Conservation (phyloP, 1,140 invertebrate species). For the Teleopsis dalmanni region DNA sequence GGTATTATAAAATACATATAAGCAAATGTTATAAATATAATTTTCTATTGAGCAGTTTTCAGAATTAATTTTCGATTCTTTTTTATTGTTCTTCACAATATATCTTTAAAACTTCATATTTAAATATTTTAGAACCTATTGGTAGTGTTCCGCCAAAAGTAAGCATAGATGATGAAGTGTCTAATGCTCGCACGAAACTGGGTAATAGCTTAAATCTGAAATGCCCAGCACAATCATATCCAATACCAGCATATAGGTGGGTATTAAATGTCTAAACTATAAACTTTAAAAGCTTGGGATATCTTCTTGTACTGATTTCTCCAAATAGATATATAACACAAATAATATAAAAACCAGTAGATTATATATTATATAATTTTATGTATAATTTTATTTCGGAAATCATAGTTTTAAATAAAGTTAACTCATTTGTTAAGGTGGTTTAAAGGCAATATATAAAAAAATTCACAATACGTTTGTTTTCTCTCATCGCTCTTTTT, state of each 20-base stretch:
- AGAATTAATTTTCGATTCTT: too few relatives aligned
- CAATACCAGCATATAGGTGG: slow-evolving; percentile 56
- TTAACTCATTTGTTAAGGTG: too few relatives aligned
- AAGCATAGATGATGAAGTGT: slow-evolving; percentile 63
- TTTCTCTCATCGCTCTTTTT: too few relatives aligned
- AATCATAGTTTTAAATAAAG: too few relatives aligned
- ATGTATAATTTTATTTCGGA: not conserved
- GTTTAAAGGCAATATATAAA: too few relatives aligned
- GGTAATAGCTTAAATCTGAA: slow-evolving; percentile 49
- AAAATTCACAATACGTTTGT: too few relatives aligned
- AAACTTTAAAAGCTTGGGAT: not conserved
- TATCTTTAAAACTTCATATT: slow-evolving; percentile 9
- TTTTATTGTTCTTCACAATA: too few relatives aligned
- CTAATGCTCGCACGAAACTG: slow-evolving; percentile 48
- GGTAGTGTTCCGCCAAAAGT: slow-evolving; percentile 68
- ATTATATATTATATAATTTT: not conserved
- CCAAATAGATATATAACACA: not conserved
- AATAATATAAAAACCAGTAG: not conserved
- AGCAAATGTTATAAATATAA: too few relatives aligned
- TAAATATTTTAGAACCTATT: slow-evolving; percentile 58
- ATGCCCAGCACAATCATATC: slow-evolving; percentile 60
- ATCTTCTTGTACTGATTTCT: not conserved
- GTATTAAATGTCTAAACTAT: not conserved
- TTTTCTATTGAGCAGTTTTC: too few relatives aligned
- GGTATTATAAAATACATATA: too few relatives aligned